Base-by-base conservation (phyloP, 2,797 vertebrate species). In the Pipistrellus pygmaeus region DNA sequence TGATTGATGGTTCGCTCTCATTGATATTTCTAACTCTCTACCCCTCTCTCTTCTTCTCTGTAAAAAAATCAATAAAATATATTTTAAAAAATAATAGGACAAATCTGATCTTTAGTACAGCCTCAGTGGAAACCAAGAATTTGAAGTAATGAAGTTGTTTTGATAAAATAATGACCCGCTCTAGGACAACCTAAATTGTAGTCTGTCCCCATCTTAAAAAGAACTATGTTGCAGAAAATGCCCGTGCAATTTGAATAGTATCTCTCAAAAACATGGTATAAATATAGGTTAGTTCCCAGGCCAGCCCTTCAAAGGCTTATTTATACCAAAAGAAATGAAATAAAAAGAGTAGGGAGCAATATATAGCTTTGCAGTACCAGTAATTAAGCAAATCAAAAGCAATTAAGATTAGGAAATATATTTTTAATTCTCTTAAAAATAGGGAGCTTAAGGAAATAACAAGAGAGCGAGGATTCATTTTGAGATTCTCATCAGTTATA, bases 321-420 rank as follows among this genome's bases (percentile, higher is more conserved):
- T 95, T 94, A 87, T 95, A 66, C 48, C 12, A 25, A 90, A 92
- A 81, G 9, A 12, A 93, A 88, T 32, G 46, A 69, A 44, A 51
- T 51, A 38, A 76, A 85, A 83, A 72, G 12, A 32, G 25, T 62
- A 73, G 41, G 53, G 81, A 84, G 23, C 14, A 64, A 86, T 10
- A n/a, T n/a, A n/a, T n/a, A n/a, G 20, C 7, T 90, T 68, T 77
- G 25, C 4, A 30, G 44, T 53, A 57, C 46, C 18, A 62, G 23
- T 81, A 89, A 92, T 84, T 81, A 93, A 88, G 41, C 60, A 82
- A 93, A 93, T 41, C n/a, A 88, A 92, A 95, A 72, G 73, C 2
- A 88, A 91, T 81, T 93, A 85, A 51, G 72, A 84, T 62, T 81
- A 55, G n/a, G 4, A 85, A 86, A 62, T 38, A 76, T 0, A 38